phyloP scores from a whole-genome alignment of 2,113 vertebrate species.

The Rhinogobius similis region DNA sequence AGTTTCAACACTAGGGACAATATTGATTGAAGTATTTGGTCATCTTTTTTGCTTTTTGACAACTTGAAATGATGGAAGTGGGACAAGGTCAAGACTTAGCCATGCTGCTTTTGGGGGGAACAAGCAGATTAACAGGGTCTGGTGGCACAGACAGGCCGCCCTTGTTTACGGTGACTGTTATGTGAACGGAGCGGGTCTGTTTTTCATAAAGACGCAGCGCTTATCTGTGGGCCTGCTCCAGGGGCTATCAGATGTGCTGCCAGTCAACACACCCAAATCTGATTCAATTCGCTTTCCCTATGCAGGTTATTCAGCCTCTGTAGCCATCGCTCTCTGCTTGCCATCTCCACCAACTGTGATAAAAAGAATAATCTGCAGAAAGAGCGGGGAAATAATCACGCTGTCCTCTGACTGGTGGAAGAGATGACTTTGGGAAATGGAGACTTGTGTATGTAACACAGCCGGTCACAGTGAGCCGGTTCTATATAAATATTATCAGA shows the following conservation, averaged over 20 bases:
- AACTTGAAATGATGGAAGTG: not conserved
- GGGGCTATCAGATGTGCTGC: slow-evolving; percentile 76
- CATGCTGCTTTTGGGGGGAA: slow-evolving; percentile 12
- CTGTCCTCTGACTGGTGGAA: slow-evolving; percentile 55
- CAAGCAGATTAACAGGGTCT: too few relatives aligned
- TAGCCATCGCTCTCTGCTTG: slow-evolving; percentile 49
- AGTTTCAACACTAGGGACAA: too few relatives aligned
- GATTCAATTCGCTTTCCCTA: slow-evolving; percentile 64
- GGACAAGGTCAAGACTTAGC: slow-evolving; percentile 34
- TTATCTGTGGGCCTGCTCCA: slow-evolving; percentile 72
- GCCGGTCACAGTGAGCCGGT: slow-evolving; percentile 1
- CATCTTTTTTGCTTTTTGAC: too few relatives aligned
- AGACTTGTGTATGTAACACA: slow-evolving; percentile 16
- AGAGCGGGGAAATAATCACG: slow-evolving; percentile 69
- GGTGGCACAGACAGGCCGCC: slow-evolving; percentile 29
- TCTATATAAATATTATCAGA: slow-evolving; percentile 6
- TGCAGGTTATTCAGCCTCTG: slow-evolving; percentile 67
- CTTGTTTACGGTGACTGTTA: slow-evolving; percentile 69
- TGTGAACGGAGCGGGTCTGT: slow-evolving; percentile 60
- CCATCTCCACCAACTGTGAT: slow-evolving; percentile 59
- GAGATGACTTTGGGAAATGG: slow-evolving; percentile 65
- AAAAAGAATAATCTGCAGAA: slow-evolving; percentile 71
- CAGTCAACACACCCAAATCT: slow-evolving; percentile 70
- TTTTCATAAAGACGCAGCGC: slow-evolving; percentile 72
- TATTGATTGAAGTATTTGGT: not conserved